Base-by-base conservation (phyloP, 2,888 invertebrate species). In the Drosophila colorata region DNA sequence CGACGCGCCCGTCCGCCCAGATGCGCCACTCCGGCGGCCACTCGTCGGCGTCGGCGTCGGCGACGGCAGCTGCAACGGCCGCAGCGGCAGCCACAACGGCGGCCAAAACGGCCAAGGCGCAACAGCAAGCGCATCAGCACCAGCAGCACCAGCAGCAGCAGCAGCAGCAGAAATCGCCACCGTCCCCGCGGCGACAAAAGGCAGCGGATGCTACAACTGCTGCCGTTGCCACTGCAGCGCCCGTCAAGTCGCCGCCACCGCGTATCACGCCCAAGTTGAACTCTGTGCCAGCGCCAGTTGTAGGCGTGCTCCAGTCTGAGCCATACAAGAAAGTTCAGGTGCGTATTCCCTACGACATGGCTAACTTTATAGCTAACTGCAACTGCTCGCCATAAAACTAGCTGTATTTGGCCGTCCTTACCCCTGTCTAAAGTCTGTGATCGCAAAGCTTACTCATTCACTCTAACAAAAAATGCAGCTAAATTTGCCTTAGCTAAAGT, bases 261-360 rank as follows among this genome's bases (percentile, higher is more conserved):
- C 75, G 75, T 47, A 46, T 63, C 9, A 55, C 78, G 9, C 53
- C 69, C 28, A 75, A 75, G 49, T 60, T 78, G 57, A 66, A 48
- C 55, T 63, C 68, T 57, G 59, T 73, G 37, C 69, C 78, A 23
- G 38, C 82, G 37, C 64, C 79, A 4, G 59, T 78, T 44, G 66
- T 74, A 3, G 80, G 79, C 5, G 69, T 80, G 25, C 67, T 74
- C 37, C 81, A 76, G 46, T 78, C 88, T 20, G 90, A 87, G 61
- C 87, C 88, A 8, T 88, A 85, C 55, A 86, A 84, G 56, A 86
- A 87, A 63, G 87, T 90, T 46, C 88, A 89, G 88, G 88, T 88
- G 65, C 55, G 86, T 74, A 23, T 31, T 5, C 25, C 18, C 25
- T n/a, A n/a, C n/a, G n/a, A n/a, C n/a, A n/a, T n/a, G n/a, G n/a